Evolutionary conservation across 2,113 vertebrate species (phyloP), one percentile per base, ranked within the genome.

Genomic region (Trinectes maculatus): DNA sequence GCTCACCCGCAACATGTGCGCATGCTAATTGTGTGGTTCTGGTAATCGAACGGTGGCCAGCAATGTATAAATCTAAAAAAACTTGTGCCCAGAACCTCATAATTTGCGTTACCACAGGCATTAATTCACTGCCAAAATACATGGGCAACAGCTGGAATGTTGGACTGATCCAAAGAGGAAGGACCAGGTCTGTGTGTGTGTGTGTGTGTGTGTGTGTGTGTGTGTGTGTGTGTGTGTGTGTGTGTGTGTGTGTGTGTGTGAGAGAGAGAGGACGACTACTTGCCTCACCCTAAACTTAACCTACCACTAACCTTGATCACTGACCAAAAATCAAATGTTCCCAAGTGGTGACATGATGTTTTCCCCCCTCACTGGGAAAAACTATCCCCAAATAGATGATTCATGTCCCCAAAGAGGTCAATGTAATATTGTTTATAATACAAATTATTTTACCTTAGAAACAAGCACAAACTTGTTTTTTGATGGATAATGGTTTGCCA

Each of bases 71-170:
- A 72, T 65, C 60, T 18, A n/a, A 15, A 53, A 39, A 34, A 19
- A 59, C 51, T n/a, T n/a, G 54, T 47, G 44, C 26, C 29, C 34
- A 31, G 68, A 79, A 74, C 59, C 79, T 62, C 40, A 24, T 34
- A 72, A 70, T 77, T 71, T 69, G 9, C 62, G 57, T 43, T 51
- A 44, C 71, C 57, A 62, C 83, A 74, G 70, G 25, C 44, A 61
- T 66, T 49, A 48, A 40, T 18, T 44, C 40, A 9, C 71, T 59
- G 51, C 59, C 61, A 60, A 80, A 83, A 74, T 36, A 55, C 48
- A 52, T 79, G 65, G 82, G 82, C 65, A 24, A 68, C 37, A 57
- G 65, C 39, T 13, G 70, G 87, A 85, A 88, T 87, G 89, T 69
- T 57, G 57, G 74, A 66, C 33, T 21, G 54, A 69, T 58, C 31